These are phyloP conservation scores for Blastobasis adustella DNA, from an alignment of 2,888 invertebrate genomes.

Conservation along the genomic window DNA sequence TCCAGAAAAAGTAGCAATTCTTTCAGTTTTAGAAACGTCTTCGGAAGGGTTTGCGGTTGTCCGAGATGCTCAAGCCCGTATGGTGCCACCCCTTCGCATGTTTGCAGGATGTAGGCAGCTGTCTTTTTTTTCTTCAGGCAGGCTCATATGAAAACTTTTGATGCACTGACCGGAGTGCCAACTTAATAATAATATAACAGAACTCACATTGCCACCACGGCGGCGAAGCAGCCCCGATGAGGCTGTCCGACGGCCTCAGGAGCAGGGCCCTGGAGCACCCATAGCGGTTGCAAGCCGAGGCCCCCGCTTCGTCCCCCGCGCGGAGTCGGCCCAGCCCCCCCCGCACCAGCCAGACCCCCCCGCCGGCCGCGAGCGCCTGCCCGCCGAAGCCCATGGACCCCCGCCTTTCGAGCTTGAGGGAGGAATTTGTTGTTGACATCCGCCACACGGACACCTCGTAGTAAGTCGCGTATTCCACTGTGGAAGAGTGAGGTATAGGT, in stretches of 20 bases:
- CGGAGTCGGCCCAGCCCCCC: constrained; percentile 44
- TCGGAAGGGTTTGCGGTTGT: too few species aligned
- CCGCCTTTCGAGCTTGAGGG: constrained; percentile 48
- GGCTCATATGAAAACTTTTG: too few species aligned
- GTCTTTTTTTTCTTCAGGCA: too few species aligned
- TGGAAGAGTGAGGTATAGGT: neutral
- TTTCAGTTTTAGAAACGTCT: too few species aligned
- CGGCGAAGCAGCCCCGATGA: constrained; percentile 46
- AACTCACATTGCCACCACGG: constrained; percentile 64
- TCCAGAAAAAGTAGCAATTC: too few species aligned
- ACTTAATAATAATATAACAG: too few species aligned
- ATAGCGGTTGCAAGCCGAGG: constrained; percentile 60
- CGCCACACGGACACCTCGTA: constrained; percentile 66
- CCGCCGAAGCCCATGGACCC: constrained; percentile 56
- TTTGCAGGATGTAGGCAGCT: too few species aligned
- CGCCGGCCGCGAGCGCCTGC: constrained; percentile 44
- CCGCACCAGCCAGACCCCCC: constrained; percentile 38
- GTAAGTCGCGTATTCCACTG: constrained; percentile 67
- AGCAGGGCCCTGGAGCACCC: constrained; percentile 55
- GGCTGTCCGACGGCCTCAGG: constrained; percentile 50
- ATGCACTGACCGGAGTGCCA: too few species aligned
- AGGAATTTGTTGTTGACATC: constrained; percentile 56
- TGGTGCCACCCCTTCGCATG: too few species aligned
- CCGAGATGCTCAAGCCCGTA: too few species aligned
- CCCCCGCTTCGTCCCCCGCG: constrained; percentile 58